Percentiles rank a stretch among this genome's conserved stretches.
Conservation (phyloP, 2,888 invertebrate species). For the Ophioninae sp. region DNA sequence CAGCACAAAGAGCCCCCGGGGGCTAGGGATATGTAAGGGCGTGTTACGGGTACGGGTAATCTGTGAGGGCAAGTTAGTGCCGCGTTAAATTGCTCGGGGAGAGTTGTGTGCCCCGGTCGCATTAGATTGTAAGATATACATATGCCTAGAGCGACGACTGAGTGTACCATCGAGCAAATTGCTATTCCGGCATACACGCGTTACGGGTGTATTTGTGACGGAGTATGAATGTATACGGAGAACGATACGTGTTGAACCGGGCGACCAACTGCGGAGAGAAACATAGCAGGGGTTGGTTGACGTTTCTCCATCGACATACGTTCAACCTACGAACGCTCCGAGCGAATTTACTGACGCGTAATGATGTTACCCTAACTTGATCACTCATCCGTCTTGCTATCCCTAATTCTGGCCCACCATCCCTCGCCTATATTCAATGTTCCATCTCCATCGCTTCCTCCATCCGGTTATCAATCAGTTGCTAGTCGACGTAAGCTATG, state of each 20-base stretch:
- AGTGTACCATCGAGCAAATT: conserved; percentile 33
- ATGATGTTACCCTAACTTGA: conserved; percentile 78
- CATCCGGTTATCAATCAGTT: conserved; percentile 36
- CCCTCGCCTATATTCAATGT: conserved; percentile 31
- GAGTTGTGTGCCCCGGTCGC: conserved; percentile 64
- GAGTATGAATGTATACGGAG: conserved; percentile 1
- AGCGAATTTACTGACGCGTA: conserved; percentile 69
- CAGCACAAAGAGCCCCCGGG: conserved; percentile 52
- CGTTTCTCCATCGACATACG: conserved; percentile 64
- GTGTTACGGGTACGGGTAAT: conserved; percentile 73
- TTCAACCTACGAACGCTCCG: conserved; percentile 67
- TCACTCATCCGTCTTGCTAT: conserved; percentile 68
- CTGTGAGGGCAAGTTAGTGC: conserved; percentile 73
- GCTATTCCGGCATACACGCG: conserved; percentile 2
- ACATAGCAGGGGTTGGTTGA: conserved; percentile 53
- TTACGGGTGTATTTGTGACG: not conserved
- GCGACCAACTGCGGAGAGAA: conserved; percentile 44
- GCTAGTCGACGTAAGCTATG: conserved; percentile 46
- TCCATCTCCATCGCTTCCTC: not conserved
- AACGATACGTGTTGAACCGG: conserved; percentile 48
- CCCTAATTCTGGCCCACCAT: conserved; percentile 14
- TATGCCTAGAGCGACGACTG: conserved; percentile 10
- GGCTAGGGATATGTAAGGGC: conserved; percentile 48
- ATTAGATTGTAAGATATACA: conserved; percentile 41
- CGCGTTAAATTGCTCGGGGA: conserved; percentile 78